A percentile compares a stretch with the other conserved stretches of the same genome.
Evolutionary conservation across 92 coral and sea anemone species (phyloP).

Genomic region (Palythoa caribaeorum): DNA sequence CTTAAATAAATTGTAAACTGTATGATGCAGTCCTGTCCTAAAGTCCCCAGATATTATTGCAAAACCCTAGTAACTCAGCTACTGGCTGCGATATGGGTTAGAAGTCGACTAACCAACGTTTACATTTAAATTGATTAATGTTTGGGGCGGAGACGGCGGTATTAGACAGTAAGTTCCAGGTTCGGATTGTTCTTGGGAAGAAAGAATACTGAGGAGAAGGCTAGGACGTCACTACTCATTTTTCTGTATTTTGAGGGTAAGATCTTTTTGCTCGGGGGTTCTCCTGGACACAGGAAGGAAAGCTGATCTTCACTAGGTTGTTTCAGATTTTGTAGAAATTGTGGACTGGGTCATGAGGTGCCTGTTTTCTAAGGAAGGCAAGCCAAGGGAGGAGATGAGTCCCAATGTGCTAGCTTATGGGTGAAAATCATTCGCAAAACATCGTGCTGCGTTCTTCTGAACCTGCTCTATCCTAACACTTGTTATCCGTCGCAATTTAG

Average conservation of each 20-base stretch:
- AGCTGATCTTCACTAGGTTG: not conserved
- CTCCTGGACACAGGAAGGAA: not conserved
- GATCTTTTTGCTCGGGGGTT: not conserved
- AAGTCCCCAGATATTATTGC: too few species aligned
- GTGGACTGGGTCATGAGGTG: not conserved
- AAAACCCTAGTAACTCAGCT: too few species aligned
- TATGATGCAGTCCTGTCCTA: too few species aligned
- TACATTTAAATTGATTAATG: not conserved
- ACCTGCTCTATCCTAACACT: not conserved
- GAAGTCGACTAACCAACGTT: too few species aligned
- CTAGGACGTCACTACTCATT: not conserved
- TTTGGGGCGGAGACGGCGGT: not conserved
- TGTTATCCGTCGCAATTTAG: too few species aligned
- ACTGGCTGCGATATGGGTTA: too few species aligned
- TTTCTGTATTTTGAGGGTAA: not conserved
- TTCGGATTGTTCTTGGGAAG: not conserved
- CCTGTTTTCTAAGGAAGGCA: not conserved
- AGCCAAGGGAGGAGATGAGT: not conserved
- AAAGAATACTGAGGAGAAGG: slow-evolving; percentile 3
- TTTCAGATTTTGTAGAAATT: not conserved
- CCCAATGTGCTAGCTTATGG: not conserved
- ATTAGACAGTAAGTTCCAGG: not conserved
- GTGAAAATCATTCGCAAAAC: not conserved
- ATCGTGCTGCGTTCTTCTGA: not conserved
- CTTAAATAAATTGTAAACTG: too few species aligned